A percentile compares a stretch with the other conserved stretches of the same genome.
Conservation (phyloP, 1,140 invertebrate genomes). For the Ephestia elutella region DNA sequence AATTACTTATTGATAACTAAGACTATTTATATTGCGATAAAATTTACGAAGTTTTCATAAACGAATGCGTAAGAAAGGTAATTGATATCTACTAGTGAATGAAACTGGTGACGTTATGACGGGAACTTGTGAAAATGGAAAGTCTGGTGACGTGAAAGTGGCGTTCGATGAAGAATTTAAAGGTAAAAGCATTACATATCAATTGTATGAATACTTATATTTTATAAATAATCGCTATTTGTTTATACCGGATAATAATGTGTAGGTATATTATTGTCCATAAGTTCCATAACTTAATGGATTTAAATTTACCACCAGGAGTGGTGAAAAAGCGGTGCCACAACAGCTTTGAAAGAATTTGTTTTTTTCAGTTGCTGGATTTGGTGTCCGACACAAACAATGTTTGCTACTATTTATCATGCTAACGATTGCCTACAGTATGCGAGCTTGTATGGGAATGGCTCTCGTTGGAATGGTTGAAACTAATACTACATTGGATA, state of each 20-base stretch:
- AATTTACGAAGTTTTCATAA: background rate
- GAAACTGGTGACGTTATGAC: background rate
- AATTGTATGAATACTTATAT: too few relatives aligned
- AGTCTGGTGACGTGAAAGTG: background rate
- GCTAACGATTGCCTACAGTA: conserved; percentile 78
- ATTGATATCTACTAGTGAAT: background rate
- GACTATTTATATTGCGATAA: background rate
- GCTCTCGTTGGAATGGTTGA: conserved; percentile 82
- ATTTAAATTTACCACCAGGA: too few relatives aligned
- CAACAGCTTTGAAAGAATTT: too few relatives aligned
- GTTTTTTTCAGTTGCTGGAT: conserved; percentile 30
- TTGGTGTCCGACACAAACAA: conserved; percentile 77
- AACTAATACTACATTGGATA: background rate
- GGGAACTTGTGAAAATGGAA: background rate
- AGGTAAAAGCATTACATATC: too few relatives aligned
- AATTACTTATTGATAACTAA: background rate
- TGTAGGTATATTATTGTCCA: too few relatives aligned
- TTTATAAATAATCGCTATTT: too few relatives aligned
- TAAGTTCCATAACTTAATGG: too few relatives aligned
- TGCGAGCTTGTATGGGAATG: conserved; percentile 78
- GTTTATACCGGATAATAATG: too few relatives aligned
- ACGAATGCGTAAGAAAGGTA: background rate
- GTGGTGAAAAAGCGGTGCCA: too few relatives aligned
- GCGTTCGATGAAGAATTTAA: background rate
- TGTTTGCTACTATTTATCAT: conserved; percentile 78